Base-by-base conservation (phyloP, 2,797 vertebrate species). In the Melanotaenia trifasciata region DNA sequence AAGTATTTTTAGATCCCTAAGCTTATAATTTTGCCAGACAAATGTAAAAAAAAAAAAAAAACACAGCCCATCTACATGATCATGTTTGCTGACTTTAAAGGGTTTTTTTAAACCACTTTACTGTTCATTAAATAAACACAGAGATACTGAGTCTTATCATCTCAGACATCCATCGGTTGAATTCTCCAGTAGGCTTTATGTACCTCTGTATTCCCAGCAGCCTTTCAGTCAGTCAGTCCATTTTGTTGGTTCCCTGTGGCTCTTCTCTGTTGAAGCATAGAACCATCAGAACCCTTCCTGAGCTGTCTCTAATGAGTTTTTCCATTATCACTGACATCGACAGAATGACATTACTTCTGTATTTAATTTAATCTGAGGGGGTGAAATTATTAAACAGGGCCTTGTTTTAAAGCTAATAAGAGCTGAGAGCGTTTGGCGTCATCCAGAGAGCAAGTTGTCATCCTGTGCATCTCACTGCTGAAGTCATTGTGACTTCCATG, bases 331-430 rank as follows among this genome's bases (percentile, higher is more conserved):
- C 32, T 76, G 86, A 84, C 87, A 87, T 88, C 87, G 74, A 64
- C 67, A 63, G 72, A 92, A 87, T 81, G 70, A 78, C 80, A 90
- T 72, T 86, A 76, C 86, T 74, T 71, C 75, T 67, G 72, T 72
- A 26, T 87, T 88, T 90, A 91, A 93, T 90, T 91, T 87, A 90
- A 90, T 90, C 70, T 79, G 82, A 77, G 76, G 65, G 51, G 67
- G 64, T 50, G 43, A 69, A 79, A 71, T 83, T 79, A 87, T 81
- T 68, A 85, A 70, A 87, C 79, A 75, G 78, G 70, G 79, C 36
- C 22, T 54, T 28, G 76, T 82, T 77, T 84, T 76, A 74, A 71
- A 82, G 77, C 84, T 22, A 74, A 50, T 56, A 64, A 78, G 74
- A 75, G 85, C 80, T 54, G 62, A 76, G 78, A 63, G 84, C 54